Base-by-base conservation (phyloP, 1,140 invertebrate species). In the Proales similis region DNA sequence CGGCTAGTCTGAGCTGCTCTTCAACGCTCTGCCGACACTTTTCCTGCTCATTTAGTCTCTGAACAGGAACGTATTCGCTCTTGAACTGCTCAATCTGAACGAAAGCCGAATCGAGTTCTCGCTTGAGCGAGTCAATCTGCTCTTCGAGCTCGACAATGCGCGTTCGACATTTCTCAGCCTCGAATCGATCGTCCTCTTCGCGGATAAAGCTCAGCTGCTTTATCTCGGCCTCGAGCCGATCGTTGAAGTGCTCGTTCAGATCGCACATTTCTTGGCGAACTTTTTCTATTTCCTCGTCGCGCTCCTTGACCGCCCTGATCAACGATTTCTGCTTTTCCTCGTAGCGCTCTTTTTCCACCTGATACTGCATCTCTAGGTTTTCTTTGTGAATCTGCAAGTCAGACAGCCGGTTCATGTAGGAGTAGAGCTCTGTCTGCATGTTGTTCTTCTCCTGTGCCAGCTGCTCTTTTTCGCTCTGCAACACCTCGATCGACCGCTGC, bases 401-500 rank as follows among this genome's bases (percentile, higher is more conserved):
- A 11, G 51, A 57, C 11, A 57, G 24, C 32, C 51, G 36, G 27
- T 19, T 42, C 51, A 57, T 57, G 17, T 57, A 57, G 22, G 11
- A 42, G 22, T 42, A 57, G 22, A 57, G 20, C 32, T 57, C 51
- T 17, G 51, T 42, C 45, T 57, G 51, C 20, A 57, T 22, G 9
- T 57, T 42, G 32, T 57, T 57, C 45, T 57, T 57, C 30, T 57
- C 36, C 17, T 57, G 51, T 17, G 45, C 45, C 12, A 57, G 27
- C 7, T 57, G 36, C 27, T 57, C 51, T 42, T 57, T 57, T 57
- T 57, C 51, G n/a, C n/a, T n/a, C n/a, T n/a, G n/a, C n/a, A n/a
- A n/a, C n/a, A n/a, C n/a, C n/a, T n/a, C n/a, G 14, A 42, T 39
- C 17, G 51, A 29, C 51, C 51, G 45, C 19, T 57, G 39, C 19